phyloP scores from a whole-genome alignment of 1,140 invertebrate genomes.

The Pseudomyrmex gracilis region DNA sequence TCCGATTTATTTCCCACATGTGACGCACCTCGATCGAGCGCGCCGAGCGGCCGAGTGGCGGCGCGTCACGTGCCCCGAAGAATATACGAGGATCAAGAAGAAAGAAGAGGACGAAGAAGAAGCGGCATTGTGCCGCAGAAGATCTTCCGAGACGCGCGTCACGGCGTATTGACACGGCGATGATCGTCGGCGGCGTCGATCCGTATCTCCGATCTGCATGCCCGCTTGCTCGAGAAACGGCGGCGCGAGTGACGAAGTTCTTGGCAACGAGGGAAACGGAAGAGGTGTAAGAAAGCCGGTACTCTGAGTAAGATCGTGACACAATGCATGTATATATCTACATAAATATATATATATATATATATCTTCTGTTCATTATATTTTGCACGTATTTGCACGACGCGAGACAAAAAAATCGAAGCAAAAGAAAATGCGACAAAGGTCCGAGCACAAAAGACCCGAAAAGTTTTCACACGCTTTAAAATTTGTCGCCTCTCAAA shows the following conservation, averaged over 20 bases:
- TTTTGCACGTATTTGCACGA: no score
- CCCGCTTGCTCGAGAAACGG: background rate
- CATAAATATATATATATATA: no score
- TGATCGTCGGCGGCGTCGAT: slow-evolving; percentile 33
- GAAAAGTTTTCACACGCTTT: no score
- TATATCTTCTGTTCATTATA: no score
- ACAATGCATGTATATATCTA: background rate
- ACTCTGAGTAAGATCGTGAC: slow-evolving; percentile 16
- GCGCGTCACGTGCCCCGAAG: slow-evolving; percentile 54
- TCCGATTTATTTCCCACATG: slow-evolving; percentile 53
- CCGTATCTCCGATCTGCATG: slow-evolving; percentile 11
- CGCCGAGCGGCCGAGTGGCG: background rate
- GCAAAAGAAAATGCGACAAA: no score
- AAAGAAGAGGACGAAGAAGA: background rate
- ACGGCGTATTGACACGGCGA: slow-evolving; percentile 53
- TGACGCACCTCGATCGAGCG: slow-evolving; percentile 48
- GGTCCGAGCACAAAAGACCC: no score
- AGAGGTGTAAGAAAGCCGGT: background rate
- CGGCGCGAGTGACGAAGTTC: background rate
- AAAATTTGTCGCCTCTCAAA: no score
- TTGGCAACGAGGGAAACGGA: slow-evolving; percentile 2
- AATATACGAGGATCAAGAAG: slow-evolving; percentile 34
- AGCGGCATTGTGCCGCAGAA: slow-evolving; percentile 28
- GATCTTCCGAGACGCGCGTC: slow-evolving; percentile 25
- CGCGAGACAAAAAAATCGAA: no score